Evolutionary conservation across 2,797 vertebrate genomes (phyloP), one percentile per base, ranked within the genome.

Genomic region (Cuniculus paca): DNA sequence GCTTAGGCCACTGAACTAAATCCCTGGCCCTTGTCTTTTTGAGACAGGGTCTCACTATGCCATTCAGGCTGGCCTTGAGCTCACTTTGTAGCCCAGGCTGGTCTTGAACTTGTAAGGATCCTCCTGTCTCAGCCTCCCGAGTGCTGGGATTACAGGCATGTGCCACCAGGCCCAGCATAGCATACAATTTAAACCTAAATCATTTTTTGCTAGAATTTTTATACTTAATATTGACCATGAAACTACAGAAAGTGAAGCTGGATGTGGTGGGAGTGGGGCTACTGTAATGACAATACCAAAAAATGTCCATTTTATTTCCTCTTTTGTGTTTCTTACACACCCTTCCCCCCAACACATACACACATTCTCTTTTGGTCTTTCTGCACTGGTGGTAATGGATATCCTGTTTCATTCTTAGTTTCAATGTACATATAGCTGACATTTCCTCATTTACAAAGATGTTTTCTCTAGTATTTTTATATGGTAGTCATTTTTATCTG

Each of bases 391-490:
- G 34, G 45, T 86, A 90, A 39, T 12, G 4, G 58, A 10, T 28
- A 60, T 70, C 12, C 79, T 77, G 83, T 26, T 94, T 87, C 58
- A 70, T 48, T 54, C 74, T 70, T 83, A 45, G n/a, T 28, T 93
- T 95, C 74, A 88, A 63, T 60, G 13, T 60, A 48, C 63, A 58
- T 54, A 24, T 28, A 48, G 78, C 42, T 13, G 45, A 93, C 5
- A 87, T 60, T 61, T 90, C 42, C 65, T 61, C 58, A 92, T 24
- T 86, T 56, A 77, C 77, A 39, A 88, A 92, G 77, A 92, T 39
- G 26, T 88, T 88, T 91, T 48, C 36, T 78, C 14, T 74, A 78
- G 54, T 60, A 52, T 91, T 97, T 91, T 70, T 87, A 83, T 26
- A 45, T 17, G 26, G 14, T 75, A 92, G 72, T 77, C 65, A 74